These are phyloP conservation scores for Glyphotaelius pellucidus DNA, from an alignment of 2,888 invertebrate species.

Conservation along the genomic window DNA sequence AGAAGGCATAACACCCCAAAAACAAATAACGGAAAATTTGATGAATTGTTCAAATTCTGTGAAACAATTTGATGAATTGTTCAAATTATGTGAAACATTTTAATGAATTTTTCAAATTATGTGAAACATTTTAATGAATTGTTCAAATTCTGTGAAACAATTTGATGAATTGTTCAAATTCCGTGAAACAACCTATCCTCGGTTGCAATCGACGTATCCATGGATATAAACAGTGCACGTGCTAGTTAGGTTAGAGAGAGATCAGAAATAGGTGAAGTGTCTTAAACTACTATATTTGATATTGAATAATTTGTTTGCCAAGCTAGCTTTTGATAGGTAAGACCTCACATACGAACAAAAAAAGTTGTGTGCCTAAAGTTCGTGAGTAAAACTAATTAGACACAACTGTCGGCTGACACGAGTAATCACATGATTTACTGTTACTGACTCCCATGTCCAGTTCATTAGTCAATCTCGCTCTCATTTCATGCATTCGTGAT, in stretches of 20 bases:
- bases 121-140: too few species aligned
- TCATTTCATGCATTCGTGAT: constrained; percentile 28
- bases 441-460: neutral
- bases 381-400: constrained; percentile 37
- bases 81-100: too few species aligned
- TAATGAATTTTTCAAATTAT: too few species aligned
- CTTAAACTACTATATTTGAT: neutral
- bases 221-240: too few species aligned
- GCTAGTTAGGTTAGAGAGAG: neutral
- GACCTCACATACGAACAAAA: neutral
- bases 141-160: too few species aligned
- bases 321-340: neutral
- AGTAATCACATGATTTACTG: constrained; percentile 23
- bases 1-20: too few species aligned
- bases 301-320: neutral
- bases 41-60: too few species aligned
- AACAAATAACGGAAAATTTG: too few species aligned
- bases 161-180: too few species aligned
- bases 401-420: neutral
- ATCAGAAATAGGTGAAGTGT: neutral
- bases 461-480: constrained; percentile 30
- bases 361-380: neutral
- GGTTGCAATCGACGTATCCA: too few species aligned
- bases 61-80: too few species aligned
- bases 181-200: too few species aligned